Evolutionary conservation across 1,140 invertebrate genomes (phyloP).

Genomic region (Drosophila bocki): DNA sequence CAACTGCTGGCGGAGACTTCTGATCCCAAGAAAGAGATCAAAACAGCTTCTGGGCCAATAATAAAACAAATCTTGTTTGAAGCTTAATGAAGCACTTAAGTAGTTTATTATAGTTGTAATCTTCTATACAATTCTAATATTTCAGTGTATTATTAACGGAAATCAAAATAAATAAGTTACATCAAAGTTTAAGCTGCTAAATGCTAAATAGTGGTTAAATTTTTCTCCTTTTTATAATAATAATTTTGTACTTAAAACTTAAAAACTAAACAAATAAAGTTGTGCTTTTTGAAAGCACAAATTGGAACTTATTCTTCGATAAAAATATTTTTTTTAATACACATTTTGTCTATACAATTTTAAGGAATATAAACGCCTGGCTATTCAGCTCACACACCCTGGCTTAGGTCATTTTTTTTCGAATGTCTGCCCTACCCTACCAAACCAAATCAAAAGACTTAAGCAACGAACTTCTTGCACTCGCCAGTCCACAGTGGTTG

Average conservation of each 20-base stretch:
- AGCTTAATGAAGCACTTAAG: neutral
- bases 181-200: neutral
- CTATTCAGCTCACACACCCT: neutral
- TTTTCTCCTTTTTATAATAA: neutral
- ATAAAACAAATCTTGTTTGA: neutral
- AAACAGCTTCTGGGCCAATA: neutral
- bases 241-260: neutral
- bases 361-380: neutral
- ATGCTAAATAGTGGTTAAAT: neutral
- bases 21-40: neutral
- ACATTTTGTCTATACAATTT: neutral
- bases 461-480: conserved; percentile 44
- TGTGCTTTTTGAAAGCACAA: no score
- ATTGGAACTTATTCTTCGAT: no score
- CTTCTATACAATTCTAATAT: neutral
- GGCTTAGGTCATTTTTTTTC: neutral
- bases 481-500: no score
- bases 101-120: neutral
- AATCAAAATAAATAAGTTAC: neutral
- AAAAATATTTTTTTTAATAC: no score
- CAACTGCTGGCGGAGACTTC: conserved; percentile 20
- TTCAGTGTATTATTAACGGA: neutral
- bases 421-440: neutral
- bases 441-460: conserved; percentile 44
- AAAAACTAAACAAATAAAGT: neutral